Evolutionary conservation across 2,113 vertebrate species (phyloP), one percentile per base, ranked within the genome.

Genomic region (Ophiodon elongatus): DNA sequence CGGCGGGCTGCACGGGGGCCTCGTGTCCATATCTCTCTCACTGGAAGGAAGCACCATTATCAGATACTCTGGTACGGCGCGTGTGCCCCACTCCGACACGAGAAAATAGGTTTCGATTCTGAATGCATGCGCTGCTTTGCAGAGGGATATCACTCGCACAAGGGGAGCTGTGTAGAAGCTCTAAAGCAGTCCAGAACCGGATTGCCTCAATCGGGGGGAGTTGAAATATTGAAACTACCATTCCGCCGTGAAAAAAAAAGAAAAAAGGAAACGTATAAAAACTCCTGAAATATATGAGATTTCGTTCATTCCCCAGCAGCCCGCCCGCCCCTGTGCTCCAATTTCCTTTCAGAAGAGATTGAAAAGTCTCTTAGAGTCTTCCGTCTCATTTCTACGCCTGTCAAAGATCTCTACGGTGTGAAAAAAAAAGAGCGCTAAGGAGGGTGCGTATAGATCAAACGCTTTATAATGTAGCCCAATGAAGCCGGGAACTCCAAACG

Each of bases 401-500:
- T 93, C 92, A 93, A 72, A 90, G 85, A 93, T 91, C 85, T 91
- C 73, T 78, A 39, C 29, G 64, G 67, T 76, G 73, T 43, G 73
- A 59, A 73, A 72, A 77, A 84, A 84, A 75, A 80, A 65, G 65
- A 73, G 74, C 73, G 71, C 88, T 90, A 83, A 90, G 82, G 72
- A 86, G 88, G 81, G 69, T 74, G 82, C 29, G 59, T 87, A 73
- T 82, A 94, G 92, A 94, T 94, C 92, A 94, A 94, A 94, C 89
- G 89, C 89, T 91, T 92, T 88, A 94, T 92, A 91, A 94, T 94
- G 81, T 90, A 91, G 88, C 82, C 88, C 89, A 92, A 87, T 91
- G 84, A 91, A 88, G 78, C 80, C 63, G 86, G 82, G 79, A 91
- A 92, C 80, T 80, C 88, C 86, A 92, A 91, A 88, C 80, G 72